phyloP scores from a whole-genome alignment of 1,140 invertebrate species.

The Probaryconus sp. region DNA sequence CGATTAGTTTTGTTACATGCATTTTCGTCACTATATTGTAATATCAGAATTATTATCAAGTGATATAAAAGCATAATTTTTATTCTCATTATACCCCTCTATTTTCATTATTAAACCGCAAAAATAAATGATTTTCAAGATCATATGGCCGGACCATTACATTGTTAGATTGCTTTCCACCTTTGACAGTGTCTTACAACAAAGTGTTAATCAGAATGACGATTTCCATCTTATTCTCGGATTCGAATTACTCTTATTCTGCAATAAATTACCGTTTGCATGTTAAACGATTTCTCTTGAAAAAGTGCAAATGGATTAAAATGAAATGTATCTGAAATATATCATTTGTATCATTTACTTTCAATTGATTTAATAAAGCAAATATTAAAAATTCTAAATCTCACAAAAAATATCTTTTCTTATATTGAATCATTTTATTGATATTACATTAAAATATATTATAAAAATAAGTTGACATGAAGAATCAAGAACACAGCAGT shows the following conservation, averaged over 20 bases:
- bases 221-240: slow-evolving; percentile 34
- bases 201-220: slow-evolving; percentile 27
- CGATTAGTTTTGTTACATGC: slow-evolving; percentile 40
- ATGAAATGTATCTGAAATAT: too few species aligned
- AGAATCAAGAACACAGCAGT: too few species aligned
- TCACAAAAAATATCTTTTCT: too few species aligned
- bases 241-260: slow-evolving; percentile 37
- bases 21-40: slow-evolving; percentile 41
- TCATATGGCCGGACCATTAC: slow-evolving; percentile 69
- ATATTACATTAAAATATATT: too few species aligned
- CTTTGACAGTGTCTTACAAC: slow-evolving; percentile 34
- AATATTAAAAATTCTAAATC: too few species aligned
- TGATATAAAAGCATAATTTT: slow-evolving; percentile 40
- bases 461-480: too few species aligned
- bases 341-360: too few species aligned
- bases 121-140: slow-evolving; percentile 56
- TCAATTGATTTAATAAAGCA: too few species aligned
- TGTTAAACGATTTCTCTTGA: too few species aligned
- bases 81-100: slow-evolving; percentile 60
- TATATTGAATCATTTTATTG: too few species aligned
- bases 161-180: slow-evolving; percentile 62
- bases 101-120: slow-evolving; percentile 62
- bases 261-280: slow-evolving; percentile 17
- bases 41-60: slow-evolving; percentile 33
- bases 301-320: too few species aligned